Base-by-base conservation (phyloP, 1,140 invertebrate species). In the Drosophila nigrodunni region DNA sequence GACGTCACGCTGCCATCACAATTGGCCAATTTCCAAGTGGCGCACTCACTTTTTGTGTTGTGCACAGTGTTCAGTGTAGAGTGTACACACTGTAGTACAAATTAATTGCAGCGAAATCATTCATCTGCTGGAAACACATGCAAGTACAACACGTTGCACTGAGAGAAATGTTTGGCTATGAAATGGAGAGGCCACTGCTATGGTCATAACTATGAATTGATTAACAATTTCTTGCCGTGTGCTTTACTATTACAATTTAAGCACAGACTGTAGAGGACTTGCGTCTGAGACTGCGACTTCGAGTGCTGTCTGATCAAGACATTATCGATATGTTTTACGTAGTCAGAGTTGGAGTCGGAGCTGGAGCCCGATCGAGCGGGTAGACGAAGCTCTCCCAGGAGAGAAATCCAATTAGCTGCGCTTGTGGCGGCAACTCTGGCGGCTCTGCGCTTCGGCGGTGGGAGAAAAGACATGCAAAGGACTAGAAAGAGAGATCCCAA, bases 291-390 rank as follows among this genome's bases (percentile, higher is more conserved):
- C 62, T 49, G 15, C 46, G 39, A 65, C 59, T 50, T 11, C 30
- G 49, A 46, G 59, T 60, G 85, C 85, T 89, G 85, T 88, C 85
- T 89, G 85, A 89, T 89, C 85, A 89, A 89, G 85, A 89, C 85
- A 89, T 89, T 89, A 89, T 89, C 86, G 86, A 89, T 88, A 88
- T 90, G 85, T 89, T 89, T 89, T 88, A 85, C 85, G 86, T 78
- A 89, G 85, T 83, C 70, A 70, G 39, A 34, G 58, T 46, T 25
- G 25, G 10, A 30, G 44, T 37, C 21, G 35, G 13, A n/a, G 39
- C 9, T 41, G 37, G 37, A 7, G 41, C 2, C 6, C 39, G 39
- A 41, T 13, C 11, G 5, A 39, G 52, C 3, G 44, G 54, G 66
- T 25, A 52, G 65, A 39, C 66, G 52, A 47, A 66, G 83, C 85